Base-by-base conservation (phyloP, 2,113 vertebrate genomes). In the Larimichthys polyactis region DNA sequence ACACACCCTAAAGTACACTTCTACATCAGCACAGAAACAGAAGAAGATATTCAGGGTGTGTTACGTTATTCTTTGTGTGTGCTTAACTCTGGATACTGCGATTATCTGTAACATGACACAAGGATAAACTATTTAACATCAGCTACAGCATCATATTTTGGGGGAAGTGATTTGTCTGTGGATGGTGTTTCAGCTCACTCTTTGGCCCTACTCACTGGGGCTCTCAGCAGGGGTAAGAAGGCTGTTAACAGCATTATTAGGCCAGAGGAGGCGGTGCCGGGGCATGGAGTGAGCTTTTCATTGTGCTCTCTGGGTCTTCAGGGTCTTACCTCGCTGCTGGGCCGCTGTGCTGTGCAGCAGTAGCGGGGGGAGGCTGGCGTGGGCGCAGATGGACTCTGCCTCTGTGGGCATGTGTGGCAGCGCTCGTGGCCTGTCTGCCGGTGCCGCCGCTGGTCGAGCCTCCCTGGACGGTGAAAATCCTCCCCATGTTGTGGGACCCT, bases 251-350 rank as follows among this genome's bases (percentile, higher is more conserved):
- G 76, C 62, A 16, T 46, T n/a, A n/a, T 27, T 48, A 69, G 58
- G 74, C 66, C 58, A 2, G 2, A 6, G 55, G 48, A 14, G 72
- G 64, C 20, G 9, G 24, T 48, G 79, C 10, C 0, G 58, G 82
- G 76, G 67, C 0, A 4, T 58, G 59, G 52, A 48, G 44, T 43
- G 68, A 67, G 71, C 71, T 51, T 64, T 46, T 44, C 64, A 36
- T 36, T 0, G 24, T 16, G 20, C 70, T 78, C 71, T 58, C 82
- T 22, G 64, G 71, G 24, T 79, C 19, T 77, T 27, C 71, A 2
- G 65, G 71, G 22, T 93, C 95, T 95, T 96, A 95, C 95, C 95
- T 96, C 32, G 91, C 91, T 19, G 90, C 92, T 3, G 93, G 91
- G 77, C 84, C 68, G 36, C 77, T 88, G 67, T 90, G 80, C 87